These are phyloP conservation scores for Pseudachorutes palmiensis DNA, from an alignment of 1,140 invertebrate species.

Conservation along the genomic window DNA sequence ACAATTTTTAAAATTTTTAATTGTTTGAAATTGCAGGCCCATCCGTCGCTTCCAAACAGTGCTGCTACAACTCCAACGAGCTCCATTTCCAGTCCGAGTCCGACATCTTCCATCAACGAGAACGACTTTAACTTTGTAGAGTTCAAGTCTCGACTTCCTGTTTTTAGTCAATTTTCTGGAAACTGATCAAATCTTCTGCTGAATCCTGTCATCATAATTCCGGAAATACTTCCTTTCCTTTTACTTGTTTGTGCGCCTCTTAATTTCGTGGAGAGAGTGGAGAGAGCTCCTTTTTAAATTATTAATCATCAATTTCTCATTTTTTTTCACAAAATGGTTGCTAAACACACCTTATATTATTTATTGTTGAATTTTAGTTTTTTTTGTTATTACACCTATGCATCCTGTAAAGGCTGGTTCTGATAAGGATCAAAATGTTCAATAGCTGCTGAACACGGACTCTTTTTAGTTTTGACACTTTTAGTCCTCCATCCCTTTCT, in stretches of 20 bases:
- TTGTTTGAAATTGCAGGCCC: not conserved
- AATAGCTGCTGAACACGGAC: no score
- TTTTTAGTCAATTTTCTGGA: conserved; percentile 8
- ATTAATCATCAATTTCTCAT: not conserved
- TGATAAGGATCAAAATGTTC: no score
- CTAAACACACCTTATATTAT: not conserved
- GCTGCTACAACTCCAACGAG: not conserved
- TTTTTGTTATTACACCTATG: not conserved
- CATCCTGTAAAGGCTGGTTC: no score
- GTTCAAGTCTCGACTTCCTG: not conserved
- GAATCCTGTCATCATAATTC: not conserved
- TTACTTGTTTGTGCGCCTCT: no score
- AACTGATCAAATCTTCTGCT: not conserved
- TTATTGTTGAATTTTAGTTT: not conserved
- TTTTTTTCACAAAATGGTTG: conserved; percentile 1
- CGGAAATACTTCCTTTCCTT: no score
- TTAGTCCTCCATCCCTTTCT: not conserved
- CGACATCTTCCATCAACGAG: conserved; percentile 3
- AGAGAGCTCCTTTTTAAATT: not conserved
- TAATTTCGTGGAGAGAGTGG: not conserved
- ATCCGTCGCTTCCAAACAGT: conserved; percentile 1
- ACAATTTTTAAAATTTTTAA: no score
- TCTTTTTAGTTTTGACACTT: not conserved
- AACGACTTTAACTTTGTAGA: not conserved
- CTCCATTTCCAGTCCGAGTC: conserved; percentile 5